Evolutionary conservation across 2,888 invertebrate genomes (phyloP), one percentile per base, ranked within the genome.

Genomic region (Schrankia costaestrigalis): DNA sequence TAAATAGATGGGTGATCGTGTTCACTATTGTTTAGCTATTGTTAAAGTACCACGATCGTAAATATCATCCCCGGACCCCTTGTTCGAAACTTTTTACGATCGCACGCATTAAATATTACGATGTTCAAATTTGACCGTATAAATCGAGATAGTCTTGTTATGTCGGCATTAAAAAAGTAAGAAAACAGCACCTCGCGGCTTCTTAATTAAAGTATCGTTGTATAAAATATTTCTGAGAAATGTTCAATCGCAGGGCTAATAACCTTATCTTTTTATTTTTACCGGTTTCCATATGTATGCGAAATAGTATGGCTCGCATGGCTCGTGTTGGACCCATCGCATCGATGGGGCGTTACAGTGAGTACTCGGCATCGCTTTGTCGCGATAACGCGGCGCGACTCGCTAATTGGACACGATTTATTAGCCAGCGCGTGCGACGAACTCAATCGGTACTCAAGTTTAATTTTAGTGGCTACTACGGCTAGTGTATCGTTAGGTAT

Each of bases 401-500:
- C 60, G 75, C 85, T 86, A 86, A 86, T 86, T 86, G 78, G 85
- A 71, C 69, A 73, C 69, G 76, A 86, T 84, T 83, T 84, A 85
- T 80, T 72, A 50, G 47, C 49, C 42, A 35, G 46, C 48, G 71
- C 70, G 58, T 63, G 60, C 64, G 41, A 50, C 47, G 33, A 41
- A 45, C 56, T 44, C 44, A 50, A 54, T 51, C 42, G 19, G 27
- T 39, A 41, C 25, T 37, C 38, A 41, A 46, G 45, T 50, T 53
- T 46, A 45, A 51, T 51, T 57, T 53, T 32, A 57, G 43, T 35
- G 34, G 29, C 33, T 19, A 43, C 41, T 35, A 23, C 25, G 7
- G 32, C 32, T 35, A 35, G 26, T 25, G 38, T 25, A 22, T 23
- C 22, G 17, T 38, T 35, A 35, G 28, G 33, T 39, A 34, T 19